phyloP scores from a whole-genome alignment of 2,888 invertebrate species.

The Leptogaster cylindrica region DNA sequence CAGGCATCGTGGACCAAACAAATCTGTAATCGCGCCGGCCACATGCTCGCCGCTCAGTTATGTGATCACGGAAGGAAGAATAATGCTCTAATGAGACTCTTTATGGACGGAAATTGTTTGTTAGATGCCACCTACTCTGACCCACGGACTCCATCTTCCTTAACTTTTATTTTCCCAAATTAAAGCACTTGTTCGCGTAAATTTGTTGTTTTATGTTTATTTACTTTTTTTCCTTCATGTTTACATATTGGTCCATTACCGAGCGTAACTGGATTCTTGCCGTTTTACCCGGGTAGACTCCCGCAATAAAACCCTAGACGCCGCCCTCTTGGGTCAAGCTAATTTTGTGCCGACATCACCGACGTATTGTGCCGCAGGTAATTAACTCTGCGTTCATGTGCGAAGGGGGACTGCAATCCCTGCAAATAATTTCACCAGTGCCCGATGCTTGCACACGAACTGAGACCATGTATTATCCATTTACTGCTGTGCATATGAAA shows the following conservation, averaged over 20 bases:
- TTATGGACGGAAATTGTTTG: conserved; percentile 47
- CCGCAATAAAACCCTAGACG: not conserved
- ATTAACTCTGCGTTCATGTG: conserved; percentile 16
- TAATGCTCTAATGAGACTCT: conserved; percentile 44
- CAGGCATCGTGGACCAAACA: not conserved
- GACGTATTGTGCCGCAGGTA: conserved; percentile 13
- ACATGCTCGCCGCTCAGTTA: conserved; percentile 12
- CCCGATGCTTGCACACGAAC: conserved; percentile 14
- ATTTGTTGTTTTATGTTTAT: no score
- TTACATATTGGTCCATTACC: not conserved
- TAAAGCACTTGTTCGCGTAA: conserved; percentile 1
- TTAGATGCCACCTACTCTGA: conserved; percentile 22
- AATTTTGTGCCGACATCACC: conserved; percentile 1
- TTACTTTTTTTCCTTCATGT: no score
- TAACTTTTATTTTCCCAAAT: not conserved
- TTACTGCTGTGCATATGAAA: conserved; percentile 11
- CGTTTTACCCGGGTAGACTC: no score
- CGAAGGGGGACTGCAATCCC: not conserved
- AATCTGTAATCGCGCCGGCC: conserved; percentile 2
- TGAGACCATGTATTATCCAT: not conserved
- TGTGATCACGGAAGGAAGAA: conserved; percentile 46
- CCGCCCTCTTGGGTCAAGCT: not conserved
- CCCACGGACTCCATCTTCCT: not conserved
- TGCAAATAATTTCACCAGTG: conserved; percentile 20
- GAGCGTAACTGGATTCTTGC: conserved; percentile 13